Evolutionary conservation across 2,888 invertebrate species (phyloP).

Genomic region (Synanthedon vespiformis): DNA sequence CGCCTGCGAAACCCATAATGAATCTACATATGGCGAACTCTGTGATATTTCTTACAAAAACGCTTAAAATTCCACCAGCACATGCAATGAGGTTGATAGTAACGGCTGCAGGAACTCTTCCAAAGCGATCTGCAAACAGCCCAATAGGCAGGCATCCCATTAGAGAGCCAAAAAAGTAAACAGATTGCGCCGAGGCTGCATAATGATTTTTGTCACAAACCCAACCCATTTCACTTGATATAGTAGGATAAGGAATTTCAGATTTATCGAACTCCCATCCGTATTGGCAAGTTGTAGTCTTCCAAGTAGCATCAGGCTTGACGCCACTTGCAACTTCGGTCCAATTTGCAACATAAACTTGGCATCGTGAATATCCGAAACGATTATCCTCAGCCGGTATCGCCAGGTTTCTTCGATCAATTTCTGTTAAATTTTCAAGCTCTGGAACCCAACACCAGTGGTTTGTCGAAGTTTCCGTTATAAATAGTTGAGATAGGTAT

Average conservation of each 20-base stretch:
- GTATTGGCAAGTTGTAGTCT: slow-evolving; percentile 1
- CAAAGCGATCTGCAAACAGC: slow-evolving; percentile 7
- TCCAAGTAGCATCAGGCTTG: slow-evolving; percentile 1
- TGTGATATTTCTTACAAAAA: slow-evolving; percentile 5
- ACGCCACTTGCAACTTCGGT: slow-evolving; percentile 2
- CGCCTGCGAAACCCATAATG: slow-evolving; percentile 6
- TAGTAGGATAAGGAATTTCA: slow-evolving; percentile 8
- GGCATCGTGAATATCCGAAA: slow-evolving; percentile 4
- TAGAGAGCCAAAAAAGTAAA: slow-evolving; percentile 7
- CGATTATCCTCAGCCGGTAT: slow-evolving; percentile 4
- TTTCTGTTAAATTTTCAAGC: slow-evolving; percentile 6
- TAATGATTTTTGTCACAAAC: slow-evolving; percentile 8
- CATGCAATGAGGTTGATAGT: slow-evolving; percentile 4
- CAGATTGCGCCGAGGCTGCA: slow-evolving; percentile 7
- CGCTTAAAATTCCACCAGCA: slow-evolving; percentile 4
- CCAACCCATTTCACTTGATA: slow-evolving; percentile 7
- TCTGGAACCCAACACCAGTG: slow-evolving; percentile 19
- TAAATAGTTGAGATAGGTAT: slow-evolving; percentile 7
- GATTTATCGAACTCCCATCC: slow-evolving; percentile 8
- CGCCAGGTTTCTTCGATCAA: slow-evolving; percentile 4
- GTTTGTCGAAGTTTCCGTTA: slow-evolving; percentile 72
- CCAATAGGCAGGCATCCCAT: slow-evolving; percentile 6
- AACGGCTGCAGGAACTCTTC: slow-evolving; percentile 6
- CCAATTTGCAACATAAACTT: slow-evolving; percentile 6
- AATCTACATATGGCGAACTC: slow-evolving; percentile 6